A percentile compares a stretch with the other conserved stretches of the same genome.
Conservation (phyloP, 2,797 vertebrate species). For the Meriones psammophilus region DNA sequence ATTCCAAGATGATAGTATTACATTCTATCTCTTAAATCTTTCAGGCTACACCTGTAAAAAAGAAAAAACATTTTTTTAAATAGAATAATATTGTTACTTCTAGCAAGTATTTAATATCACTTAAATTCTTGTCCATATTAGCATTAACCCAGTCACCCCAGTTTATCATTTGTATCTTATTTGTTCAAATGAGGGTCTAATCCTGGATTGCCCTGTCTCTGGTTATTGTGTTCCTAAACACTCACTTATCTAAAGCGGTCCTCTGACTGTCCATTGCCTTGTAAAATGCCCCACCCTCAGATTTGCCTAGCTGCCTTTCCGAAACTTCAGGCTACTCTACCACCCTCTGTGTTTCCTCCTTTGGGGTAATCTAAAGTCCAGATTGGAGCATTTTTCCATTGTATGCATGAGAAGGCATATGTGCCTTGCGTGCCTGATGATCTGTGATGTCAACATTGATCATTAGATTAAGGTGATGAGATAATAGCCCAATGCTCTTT, state of each 20-base stretch:
- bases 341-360: not conserved
- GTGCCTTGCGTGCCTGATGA: not conserved
- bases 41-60: not conserved
- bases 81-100: not conserved
- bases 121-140: not conserved
- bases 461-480: not conserved
- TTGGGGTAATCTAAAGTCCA: slow-evolving; percentile 18
- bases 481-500: not conserved
- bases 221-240: not conserved
- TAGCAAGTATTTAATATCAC: not conserved
- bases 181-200: not conserved
- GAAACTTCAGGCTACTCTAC: not conserved
- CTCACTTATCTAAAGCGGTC: too few species aligned
- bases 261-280: not conserved
- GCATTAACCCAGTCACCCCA: not conserved
- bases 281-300: not conserved
- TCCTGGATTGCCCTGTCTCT: not conserved
- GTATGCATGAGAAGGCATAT: not conserved
- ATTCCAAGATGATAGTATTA: not conserved
- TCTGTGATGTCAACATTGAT: not conserved
- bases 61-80: not conserved
- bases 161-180: not conserved
- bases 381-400: not conserved
- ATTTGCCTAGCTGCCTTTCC: not conserved
- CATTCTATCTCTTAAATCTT: not conserved